Evolutionary conservation across 2,797 vertebrate genomes (phyloP).

Genomic region (Oreochromis mossambicus): DNA sequence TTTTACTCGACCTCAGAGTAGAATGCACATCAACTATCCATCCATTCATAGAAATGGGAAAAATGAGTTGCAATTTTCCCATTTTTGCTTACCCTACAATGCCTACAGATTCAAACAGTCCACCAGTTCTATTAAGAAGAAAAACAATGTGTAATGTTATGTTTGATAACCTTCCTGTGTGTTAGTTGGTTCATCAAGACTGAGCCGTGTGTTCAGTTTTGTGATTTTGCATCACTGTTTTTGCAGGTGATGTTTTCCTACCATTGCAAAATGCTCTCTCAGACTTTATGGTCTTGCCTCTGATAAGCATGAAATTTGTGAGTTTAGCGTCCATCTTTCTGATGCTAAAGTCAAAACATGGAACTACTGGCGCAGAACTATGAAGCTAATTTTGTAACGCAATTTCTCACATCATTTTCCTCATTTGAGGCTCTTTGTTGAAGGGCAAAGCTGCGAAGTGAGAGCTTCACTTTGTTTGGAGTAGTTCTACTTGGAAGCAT

Average conservation of each 20-base stretch:
- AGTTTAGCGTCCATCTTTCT: not conserved
- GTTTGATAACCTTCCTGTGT: not conserved
- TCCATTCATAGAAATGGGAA: not conserved
- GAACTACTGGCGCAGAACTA: not conserved
- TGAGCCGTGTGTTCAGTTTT: not conserved
- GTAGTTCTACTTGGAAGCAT: not conserved
- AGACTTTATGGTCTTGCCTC: not conserved
- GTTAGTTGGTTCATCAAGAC: not conserved
- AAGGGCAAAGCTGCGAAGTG: not conserved
- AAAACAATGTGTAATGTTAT: not conserved
- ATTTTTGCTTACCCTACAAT: not conserved
- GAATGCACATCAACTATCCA: not conserved
- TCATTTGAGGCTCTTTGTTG: not conserved
- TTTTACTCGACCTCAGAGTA: constrained; percentile 6
- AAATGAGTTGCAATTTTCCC: not conserved
- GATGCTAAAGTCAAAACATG: not conserved
- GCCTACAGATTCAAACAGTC: not conserved
- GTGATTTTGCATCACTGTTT: not conserved
- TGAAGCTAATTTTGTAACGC: not conserved
- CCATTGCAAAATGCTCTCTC: not conserved
- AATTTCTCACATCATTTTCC: not conserved
- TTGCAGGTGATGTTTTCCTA: not conserved
- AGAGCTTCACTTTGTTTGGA: not conserved
- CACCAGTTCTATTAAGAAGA: not conserved
- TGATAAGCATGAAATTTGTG: not conserved